Base-by-base conservation (phyloP, 1,140 invertebrate species). In the Euura saliciscinereae region DNA sequence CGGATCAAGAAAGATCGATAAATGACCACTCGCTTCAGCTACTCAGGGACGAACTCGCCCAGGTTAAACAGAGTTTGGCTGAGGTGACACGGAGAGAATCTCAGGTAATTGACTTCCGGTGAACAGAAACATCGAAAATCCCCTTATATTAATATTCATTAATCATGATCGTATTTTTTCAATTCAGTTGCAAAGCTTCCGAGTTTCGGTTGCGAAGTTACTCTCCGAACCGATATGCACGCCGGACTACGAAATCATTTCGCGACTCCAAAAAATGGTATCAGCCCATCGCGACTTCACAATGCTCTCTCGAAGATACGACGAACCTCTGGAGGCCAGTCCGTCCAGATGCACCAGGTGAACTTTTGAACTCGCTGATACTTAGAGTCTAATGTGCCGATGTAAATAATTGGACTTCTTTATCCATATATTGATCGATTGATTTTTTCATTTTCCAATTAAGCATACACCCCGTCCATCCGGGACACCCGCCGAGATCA, bases 281-380 rank as follows among this genome's bases (percentile, higher is more conserved):
- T 91, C 93, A 75, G 93, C 93, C 1, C 92, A 94, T 85, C 90
- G 93, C 69, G 93, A 94, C 82, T 94, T 94, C 81, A 93, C 93
- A 2, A 87, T 93, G 77, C 90, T 94, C 0, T 94, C 93, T 0
- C 84, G 93, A 6, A 87, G 92, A 74, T 94, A 93, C 77, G 92
- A 93, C 76, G 91, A 92, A 79, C 91, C 91, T 2, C 87, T 91
- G 42, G 81, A 78, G 43, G 74, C 75, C 51, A 83, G 78, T 74
- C 82, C 85, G 0, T 85, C 84, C 3, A 81, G 84, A 74, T 86
- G 85, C 64, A 84, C 83, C 44, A 86, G 84, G 85, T 86, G 78
- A 80, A 28, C 51, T 71, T 66, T 51, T 28, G 28, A 28, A 28
- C 28, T 28, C 1, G 28, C 28, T 28, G 28, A 28, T 28, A 28